Base-by-base conservation (phyloP, 2,113 vertebrate genomes). In the Pachypanchax playfairii region DNA sequence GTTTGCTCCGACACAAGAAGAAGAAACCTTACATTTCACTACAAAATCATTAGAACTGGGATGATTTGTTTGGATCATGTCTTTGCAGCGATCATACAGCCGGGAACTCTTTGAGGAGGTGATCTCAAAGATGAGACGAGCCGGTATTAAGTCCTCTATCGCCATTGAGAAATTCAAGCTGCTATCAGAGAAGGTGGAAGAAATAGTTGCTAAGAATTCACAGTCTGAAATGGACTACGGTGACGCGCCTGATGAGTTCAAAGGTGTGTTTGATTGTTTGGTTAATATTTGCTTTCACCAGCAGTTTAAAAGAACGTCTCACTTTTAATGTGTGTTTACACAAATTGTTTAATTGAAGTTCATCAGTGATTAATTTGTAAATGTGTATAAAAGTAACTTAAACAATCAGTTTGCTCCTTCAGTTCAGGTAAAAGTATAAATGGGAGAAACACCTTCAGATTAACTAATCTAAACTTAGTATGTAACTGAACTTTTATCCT, bases 141-240 rank as follows among this genome's bases (percentile, higher is more conserved):
- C 97, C 29, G 97, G 97, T 36, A 99, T 99, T 83, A 99, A 99
- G 49, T 98, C 97, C 17, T 98, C 95, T 3, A 99, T 99, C 58
- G 97, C 97, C 22, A 98, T 99, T 77, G 97, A 99, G 82, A 98
- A 98, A 89, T 99, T 99, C 82, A 98, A 96, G 79, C 95, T 99
- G 70, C 92, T 99, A 26, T 95, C 92, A 0, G 97, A 98, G 78
- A 98, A 96, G 33, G 96, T 99, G 60, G 96, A 98, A 50, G 96
- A 98, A 83, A 99, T 97, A 1, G 97, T 99, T 17, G 96, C 96
- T 65, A 95, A 93, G 88, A 99, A 98, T 2, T 97, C 95, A 6
- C 96, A 97, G 2, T 97, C 96, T 2, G 97, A 99, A 70, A 96
- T 98, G 21, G 97, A 99, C 92, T 99, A 99, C 90, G 97, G 97